Conservation (phyloP, 2,797 vertebrate species). For the Dryobates pubescens region DNA sequence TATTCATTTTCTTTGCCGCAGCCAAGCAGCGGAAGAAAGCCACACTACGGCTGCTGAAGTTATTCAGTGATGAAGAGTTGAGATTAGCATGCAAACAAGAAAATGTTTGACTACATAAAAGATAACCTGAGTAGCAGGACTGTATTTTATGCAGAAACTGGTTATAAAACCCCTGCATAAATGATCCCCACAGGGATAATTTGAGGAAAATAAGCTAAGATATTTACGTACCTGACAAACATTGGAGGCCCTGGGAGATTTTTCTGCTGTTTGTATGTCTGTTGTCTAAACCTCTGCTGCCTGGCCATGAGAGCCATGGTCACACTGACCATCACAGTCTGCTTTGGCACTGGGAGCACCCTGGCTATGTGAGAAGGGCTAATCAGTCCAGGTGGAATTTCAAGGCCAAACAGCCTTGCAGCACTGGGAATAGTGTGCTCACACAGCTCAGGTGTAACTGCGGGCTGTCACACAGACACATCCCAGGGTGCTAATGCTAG, state of each 20-base stretch:
- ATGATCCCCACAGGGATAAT: conserved; percentile 47
- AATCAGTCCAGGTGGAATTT: conserved; percentile 1
- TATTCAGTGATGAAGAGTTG: conserved; percentile 63
- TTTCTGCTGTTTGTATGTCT: conserved; percentile 1
- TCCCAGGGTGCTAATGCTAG: background rate
- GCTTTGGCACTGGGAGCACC: background rate
- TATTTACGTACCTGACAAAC: conserved; percentile 70
- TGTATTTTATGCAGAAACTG: conserved; percentile 60
- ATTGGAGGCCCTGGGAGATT: conserved; percentile 14
- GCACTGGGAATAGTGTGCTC: fast-evolving
- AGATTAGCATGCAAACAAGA: conserved; percentile 72
- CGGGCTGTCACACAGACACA: background rate
- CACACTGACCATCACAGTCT: background rate
- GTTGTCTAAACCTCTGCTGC: background rate
- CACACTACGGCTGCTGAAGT: conserved; percentile 39
- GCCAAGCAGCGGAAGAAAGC: conserved; percentile 50
- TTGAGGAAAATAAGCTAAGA: conserved; percentile 53
- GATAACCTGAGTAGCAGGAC: conserved; percentile 43
- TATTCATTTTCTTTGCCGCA: conserved; percentile 62
- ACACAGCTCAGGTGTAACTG: conserved; percentile 15
- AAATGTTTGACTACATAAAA: conserved; percentile 61
- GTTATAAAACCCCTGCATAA: conserved; percentile 62
- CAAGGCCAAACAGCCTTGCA: background rate
- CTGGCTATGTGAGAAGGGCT: background rate
- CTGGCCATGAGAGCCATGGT: background rate